phyloP scores from a whole-genome alignment of 2,113 vertebrate genomes.

The Neofelis nebulosa region DNA sequence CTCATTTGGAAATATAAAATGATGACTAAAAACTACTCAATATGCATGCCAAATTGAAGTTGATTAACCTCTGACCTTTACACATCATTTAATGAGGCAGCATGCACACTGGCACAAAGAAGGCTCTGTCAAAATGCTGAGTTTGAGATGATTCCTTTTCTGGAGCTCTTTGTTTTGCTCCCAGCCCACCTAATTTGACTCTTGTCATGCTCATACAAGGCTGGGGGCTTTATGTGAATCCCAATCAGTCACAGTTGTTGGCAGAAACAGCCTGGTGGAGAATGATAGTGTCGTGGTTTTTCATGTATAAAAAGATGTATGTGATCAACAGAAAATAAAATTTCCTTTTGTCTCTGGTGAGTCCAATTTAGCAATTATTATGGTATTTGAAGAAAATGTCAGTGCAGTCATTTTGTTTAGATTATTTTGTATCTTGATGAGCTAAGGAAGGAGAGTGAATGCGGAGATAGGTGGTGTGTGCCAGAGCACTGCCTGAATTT shows the following conservation, averaged over 20 bases:
- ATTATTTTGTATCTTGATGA: slow-evolving; percentile 72
- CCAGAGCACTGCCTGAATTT: slow-evolving; percentile 48
- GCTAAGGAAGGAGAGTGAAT: slow-evolving; percentile 59
- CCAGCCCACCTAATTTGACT: slow-evolving; percentile 58
- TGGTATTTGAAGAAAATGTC: slow-evolving; percentile 65
- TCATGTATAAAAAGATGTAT: slow-evolving; percentile 62
- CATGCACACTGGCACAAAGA: not conserved
- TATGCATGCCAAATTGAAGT: slow-evolving; percentile 66
- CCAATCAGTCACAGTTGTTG: slow-evolving; percentile 65
- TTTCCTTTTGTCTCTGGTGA: slow-evolving; percentile 65
- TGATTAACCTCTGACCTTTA: slow-evolving; percentile 70
- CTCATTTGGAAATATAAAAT: slow-evolving; percentile 67
- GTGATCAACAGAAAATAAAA: slow-evolving; percentile 74
- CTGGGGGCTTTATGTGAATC: slow-evolving; percentile 58
- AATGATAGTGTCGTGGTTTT: slow-evolving; percentile 44
- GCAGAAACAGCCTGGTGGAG: slow-evolving; percentile 61
- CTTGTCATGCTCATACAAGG: slow-evolving; percentile 39
- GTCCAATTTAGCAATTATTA: slow-evolving; percentile 69
- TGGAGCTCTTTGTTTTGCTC: slow-evolving; percentile 66
- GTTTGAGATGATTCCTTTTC: slow-evolving; percentile 45
- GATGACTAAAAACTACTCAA: slow-evolving; percentile 58
- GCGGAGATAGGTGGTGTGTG: slow-evolving; percentile 37
- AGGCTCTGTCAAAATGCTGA: slow-evolving; percentile 40
- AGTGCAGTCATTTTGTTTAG: slow-evolving; percentile 71
- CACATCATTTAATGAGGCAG: slow-evolving; percentile 50